A percentile compares a stretch with the other conserved stretches of the same genome.
Conservation (phyloP, 2,113 vertebrate species). For the Buteo buteo region DNA sequence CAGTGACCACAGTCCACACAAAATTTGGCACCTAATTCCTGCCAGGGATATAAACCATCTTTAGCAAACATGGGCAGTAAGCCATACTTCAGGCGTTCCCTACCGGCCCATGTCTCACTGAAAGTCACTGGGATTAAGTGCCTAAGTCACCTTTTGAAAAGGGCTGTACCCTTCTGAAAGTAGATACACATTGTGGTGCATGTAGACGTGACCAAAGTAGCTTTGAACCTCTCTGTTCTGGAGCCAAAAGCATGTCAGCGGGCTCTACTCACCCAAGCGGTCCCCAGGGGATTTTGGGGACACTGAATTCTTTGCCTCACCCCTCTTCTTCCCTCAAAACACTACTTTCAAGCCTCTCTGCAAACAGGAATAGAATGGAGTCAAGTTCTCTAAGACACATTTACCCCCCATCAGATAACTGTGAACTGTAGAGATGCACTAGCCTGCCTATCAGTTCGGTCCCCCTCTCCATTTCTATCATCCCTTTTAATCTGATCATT, state of each 20-base stretch:
- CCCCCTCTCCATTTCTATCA: not conserved
- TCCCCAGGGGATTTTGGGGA: not conserved
- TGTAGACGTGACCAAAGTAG: fast-evolving
- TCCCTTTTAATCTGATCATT: not conserved
- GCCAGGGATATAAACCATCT: not conserved
- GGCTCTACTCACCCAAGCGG: not conserved
- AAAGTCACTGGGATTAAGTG: not conserved
- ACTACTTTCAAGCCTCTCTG: not conserved
- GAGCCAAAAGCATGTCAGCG: not conserved
- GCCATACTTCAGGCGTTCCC: not conserved
- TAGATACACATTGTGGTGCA: fast-evolving
- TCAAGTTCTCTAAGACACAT: not conserved
- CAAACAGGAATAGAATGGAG: not conserved
- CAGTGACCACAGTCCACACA: not conserved
- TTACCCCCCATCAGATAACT: not conserved
- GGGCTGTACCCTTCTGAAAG: not conserved
- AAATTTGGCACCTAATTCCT: not conserved
- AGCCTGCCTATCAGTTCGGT: fast-evolving
- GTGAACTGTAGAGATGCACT: not conserved
- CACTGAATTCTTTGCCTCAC: not conserved
- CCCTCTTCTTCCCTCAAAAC: not conserved
- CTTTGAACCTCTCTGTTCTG: not conserved
- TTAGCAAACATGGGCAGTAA: not conserved
- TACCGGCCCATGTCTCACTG: not conserved
- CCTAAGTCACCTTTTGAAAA: not conserved